Evolutionary conservation across 2,797 vertebrate species (phyloP).

Genomic region (Gambusia yucatana): DNA sequence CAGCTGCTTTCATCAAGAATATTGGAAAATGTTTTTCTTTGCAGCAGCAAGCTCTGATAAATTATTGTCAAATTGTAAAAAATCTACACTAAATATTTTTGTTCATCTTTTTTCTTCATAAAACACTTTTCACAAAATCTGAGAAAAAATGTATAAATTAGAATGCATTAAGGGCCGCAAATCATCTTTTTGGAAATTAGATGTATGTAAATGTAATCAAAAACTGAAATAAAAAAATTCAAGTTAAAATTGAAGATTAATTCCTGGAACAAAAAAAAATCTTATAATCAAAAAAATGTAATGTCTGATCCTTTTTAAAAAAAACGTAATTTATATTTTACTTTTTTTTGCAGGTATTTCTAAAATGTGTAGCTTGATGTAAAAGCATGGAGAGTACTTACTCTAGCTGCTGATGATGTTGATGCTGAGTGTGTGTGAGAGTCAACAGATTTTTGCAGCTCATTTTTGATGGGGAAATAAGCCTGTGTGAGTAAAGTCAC

Average conservation of each 20-base stretch:
- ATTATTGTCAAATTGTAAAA: background rate
- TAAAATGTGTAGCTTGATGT: background rate
- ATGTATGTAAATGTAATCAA: background rate
- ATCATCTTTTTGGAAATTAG: background rate
- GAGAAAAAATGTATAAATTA: background rate
- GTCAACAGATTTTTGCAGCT: slow-evolving; percentile 47
- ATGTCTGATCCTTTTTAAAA: background rate
- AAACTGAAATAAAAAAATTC: background rate
- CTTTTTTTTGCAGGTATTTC: background rate
- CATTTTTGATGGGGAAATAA: slow-evolving; percentile 75
- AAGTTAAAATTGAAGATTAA: background rate
- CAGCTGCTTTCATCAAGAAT: background rate
- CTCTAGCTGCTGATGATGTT: slow-evolving; percentile 53
- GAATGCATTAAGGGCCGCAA: background rate
- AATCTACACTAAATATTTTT: background rate
- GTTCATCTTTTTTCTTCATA: background rate
- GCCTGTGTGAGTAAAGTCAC: slow-evolving; percentile 26
- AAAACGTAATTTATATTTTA: background rate
- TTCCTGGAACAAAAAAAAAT: background rate
- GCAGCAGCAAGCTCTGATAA: background rate
- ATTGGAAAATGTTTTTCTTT: background rate
- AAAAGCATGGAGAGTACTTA: slow-evolving; percentile 48
- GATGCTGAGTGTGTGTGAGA: slow-evolving; percentile 53
- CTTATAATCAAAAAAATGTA: background rate
- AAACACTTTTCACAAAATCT: background rate